Evolutionary conservation across 2,113 vertebrate genomes (phyloP), one percentile per base, ranked within the genome.

Genomic region (Hippocampus mohnikei): DNA sequence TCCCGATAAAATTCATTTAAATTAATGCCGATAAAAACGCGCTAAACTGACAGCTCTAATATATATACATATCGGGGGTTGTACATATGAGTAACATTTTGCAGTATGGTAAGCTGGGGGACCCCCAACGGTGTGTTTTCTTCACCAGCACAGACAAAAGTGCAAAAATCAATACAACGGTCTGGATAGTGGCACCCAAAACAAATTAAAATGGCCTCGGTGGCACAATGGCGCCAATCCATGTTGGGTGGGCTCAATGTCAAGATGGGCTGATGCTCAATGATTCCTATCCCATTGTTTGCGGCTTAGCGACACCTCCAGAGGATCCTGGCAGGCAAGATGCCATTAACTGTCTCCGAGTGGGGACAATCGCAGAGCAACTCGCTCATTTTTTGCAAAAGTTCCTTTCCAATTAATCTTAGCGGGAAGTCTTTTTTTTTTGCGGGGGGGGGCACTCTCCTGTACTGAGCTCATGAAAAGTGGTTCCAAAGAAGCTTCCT

Each of bases 351-450:
- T 85, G 82, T 53, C 77, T 37, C 58, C 20, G 84, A 79, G 80
- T 77, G 56, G 74, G 86, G 78, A 89, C 88, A 89, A 90, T 90
- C 82, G 61, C 76, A 77, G 80, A 77, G 80, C 84, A 73, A 75
- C 61, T 74, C 73, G 74, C 76, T 79, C 76, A 82, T 84, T 86
- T 85, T 76, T 74, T 82, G 68, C 80, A 86, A 88, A 87, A 85
- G 84, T 82, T 80, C 75, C 82, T 81, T 85, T 90, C 89, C 86
- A 87, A 87, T 91, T 91, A 89, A 89, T 88, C 84, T 86, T 75
- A 18, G 84, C 79, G 81, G 25, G 67, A 71, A 81, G 89, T 90
- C 87, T 87, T 79, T 87, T 85, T 84, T 82, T 40, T 84, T 55
- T 55, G n/a, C n/a, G n/a, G n/a, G n/a, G n/a, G n/a, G n/a, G n/a